Evolutionary conservation across 1,140 invertebrate genomes (phyloP), one percentile per base, ranked within the genome.

Genomic region (Limonius californicus): DNA sequence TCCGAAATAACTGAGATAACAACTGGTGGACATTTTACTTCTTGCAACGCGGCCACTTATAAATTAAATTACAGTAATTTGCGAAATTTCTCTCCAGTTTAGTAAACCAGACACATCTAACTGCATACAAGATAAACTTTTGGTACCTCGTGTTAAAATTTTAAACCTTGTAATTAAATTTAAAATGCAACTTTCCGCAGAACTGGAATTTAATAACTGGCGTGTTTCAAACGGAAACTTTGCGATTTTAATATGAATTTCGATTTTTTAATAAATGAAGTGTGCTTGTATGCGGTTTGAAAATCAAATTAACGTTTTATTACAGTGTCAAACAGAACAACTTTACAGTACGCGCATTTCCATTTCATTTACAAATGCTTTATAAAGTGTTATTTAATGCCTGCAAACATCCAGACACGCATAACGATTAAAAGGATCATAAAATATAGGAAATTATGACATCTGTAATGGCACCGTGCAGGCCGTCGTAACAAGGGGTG

Each of bases 351-450:
- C 45, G 2, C 62, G 65, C 60, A 60, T 65, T 58, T 58, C 56
- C 59, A 65, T 65, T 65, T 68, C 66, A 65, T 68, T 65, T 62
- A 63, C 60, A 65, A 68, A 68, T 68, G 66, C 43, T 68, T 65
- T 68, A 65, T 65, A 68, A 68, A 68, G 66, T 65, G 66, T 68
- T 68, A 68, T 68, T 68, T 68, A 68, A 68, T 65, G 66, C 27
- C 58, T 50, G 66, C 63, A 68, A 68, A 68, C 65, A 68, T 50
- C 54, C 63, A 60, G 59, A 67, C 65, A 60, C 63, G 63, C 45
- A 57, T 62, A 60, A 65, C 63, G 63, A 65, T 65, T 68, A 68
- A 68, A 65, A 65, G 63, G 32, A 39, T 57, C 60, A 65, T 65
- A 68, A 68, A 68, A 59, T 66, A 66, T 66, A 63, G 64, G 57